Conservation (phyloP, 92 coral and sea anemone species). For the Phenganax stokvisi region DNA sequence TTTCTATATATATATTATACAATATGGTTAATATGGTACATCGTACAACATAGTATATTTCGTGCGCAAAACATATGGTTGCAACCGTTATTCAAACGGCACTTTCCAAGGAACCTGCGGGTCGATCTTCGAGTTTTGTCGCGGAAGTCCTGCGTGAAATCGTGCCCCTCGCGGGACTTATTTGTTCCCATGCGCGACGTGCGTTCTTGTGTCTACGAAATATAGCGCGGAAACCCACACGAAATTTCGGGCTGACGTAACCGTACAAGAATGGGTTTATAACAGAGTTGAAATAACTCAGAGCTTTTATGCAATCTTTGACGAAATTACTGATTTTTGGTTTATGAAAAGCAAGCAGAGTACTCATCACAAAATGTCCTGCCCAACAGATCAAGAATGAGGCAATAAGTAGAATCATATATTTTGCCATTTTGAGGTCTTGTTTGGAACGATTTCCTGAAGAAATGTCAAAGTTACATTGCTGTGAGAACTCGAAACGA, state of each 20-base stretch:
- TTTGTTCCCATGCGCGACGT: neutral
- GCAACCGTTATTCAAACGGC: neutral
- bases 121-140: conserved; percentile 19
- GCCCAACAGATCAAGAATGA: conserved; percentile 84
- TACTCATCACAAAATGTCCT: conserved; percentile 74
- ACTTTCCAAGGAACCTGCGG: neutral
- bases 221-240: conserved; percentile 65
- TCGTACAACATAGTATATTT: too few relatives aligned
- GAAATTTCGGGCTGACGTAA: conserved; percentile 80
- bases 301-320: conserved; percentile 64
- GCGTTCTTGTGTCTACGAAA: conserved; percentile 53
- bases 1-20: neutral
- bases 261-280: conserved; percentile 81
- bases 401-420: conserved; percentile 82
- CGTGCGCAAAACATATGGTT: too few relatives aligned
- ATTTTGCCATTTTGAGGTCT: conserved; percentile 84
- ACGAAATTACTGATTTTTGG: conserved; percentile 41
- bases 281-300: conserved; percentile 89
- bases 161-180: neutral
- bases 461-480: conserved; percentile 45
- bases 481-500: conserved; percentile 52
- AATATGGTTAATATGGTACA: too few relatives aligned
- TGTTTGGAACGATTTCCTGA: conserved; percentile 45
- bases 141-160: conserved; percentile 5
- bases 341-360: conserved; percentile 52